These are phyloP conservation scores for Andrena minutula DNA, from an alignment of 2,888 invertebrate species.

Conservation along the genomic window DNA sequence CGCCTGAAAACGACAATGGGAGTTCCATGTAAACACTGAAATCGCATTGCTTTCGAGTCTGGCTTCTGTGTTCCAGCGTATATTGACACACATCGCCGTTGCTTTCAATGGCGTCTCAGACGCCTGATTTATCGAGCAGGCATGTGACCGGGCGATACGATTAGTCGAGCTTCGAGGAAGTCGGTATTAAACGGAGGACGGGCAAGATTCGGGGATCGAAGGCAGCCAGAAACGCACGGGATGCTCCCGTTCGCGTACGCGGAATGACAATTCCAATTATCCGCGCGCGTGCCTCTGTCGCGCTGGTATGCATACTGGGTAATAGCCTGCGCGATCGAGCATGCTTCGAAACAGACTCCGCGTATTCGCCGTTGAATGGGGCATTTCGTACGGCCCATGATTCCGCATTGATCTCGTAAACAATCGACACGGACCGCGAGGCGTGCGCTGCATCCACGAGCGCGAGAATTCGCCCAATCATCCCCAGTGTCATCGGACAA, in stretches of 20 bases:
- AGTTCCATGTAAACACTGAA: background rate
- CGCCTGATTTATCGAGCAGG: conserved; percentile 47
- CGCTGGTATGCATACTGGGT: conserved; percentile 28
- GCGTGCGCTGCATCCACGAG: background rate
- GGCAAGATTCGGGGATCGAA: background rate
- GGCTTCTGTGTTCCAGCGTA: background rate
- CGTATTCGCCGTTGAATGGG: background rate
- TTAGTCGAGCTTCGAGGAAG: too few species aligned
- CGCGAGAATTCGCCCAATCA: background rate
- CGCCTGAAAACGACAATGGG: background rate
- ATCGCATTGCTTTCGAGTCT: background rate
- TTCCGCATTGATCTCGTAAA: conserved; percentile 26
- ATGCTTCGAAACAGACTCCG: conserved; percentile 20
- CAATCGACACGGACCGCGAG: background rate
- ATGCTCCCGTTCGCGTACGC: conserved; percentile 17
- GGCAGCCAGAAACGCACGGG: background rate
- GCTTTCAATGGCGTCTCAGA: conserved; percentile 20
- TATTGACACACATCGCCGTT: too few species aligned
- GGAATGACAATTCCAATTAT: conserved; percentile 51
- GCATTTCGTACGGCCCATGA: conserved; percentile 24
- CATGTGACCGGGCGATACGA: background rate
- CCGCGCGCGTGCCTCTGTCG: conserved; percentile 37
- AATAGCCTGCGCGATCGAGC: conserved; percentile 39
- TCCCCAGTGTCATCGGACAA: background rate
- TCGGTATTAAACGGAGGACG: conserved; percentile 6